phyloP scores from a whole-genome alignment of 2,888 invertebrate genomes.

The Oscheius sp. region DNA sequence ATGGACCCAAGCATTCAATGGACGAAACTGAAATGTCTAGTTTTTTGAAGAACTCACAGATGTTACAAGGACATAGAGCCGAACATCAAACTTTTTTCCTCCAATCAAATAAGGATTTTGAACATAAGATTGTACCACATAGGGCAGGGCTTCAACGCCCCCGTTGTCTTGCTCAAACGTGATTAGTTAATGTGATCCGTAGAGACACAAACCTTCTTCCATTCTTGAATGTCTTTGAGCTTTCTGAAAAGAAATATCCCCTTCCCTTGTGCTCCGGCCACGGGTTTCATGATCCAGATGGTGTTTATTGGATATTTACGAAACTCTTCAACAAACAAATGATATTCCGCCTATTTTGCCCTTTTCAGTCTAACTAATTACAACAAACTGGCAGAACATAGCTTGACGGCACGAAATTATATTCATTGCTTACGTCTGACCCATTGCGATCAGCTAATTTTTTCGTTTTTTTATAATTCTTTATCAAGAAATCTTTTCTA shows the following conservation, averaged over 20 bases:
- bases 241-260: constrained; percentile 77
- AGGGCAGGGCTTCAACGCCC: constrained; percentile 64
- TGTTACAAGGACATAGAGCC: constrained; percentile 77
- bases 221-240: constrained; percentile 74
- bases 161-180: constrained; percentile 22
- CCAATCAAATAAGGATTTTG: constrained; percentile 77
- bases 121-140: constrained; percentile 77
- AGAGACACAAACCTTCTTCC: constrained; percentile 72
- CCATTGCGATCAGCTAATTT: constrained; percentile 53
- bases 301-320: constrained; percentile 74
- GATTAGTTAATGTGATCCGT: neutral
- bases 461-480: constrained; percentile 63
- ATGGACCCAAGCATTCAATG: constrained; percentile 87
- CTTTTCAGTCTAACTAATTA: constrained; percentile 44
- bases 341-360: constrained; percentile 74
- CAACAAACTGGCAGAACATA: constrained; percentile 76
- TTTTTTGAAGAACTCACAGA: constrained; percentile 67
- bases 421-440: constrained; percentile 34
- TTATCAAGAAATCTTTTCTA: constrained; percentile 72
- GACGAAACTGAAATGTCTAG: constrained; percentile 78
- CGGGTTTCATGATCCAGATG: constrained; percentile 79
- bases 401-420: constrained; percentile 76
- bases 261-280: constrained; percentile 76
- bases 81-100: constrained; percentile 77
- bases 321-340: constrained; percentile 77